These are phyloP conservation scores for Brachyistius frenatus DNA, from an alignment of 2,113 vertebrate species.

Conservation along the genomic window DNA sequence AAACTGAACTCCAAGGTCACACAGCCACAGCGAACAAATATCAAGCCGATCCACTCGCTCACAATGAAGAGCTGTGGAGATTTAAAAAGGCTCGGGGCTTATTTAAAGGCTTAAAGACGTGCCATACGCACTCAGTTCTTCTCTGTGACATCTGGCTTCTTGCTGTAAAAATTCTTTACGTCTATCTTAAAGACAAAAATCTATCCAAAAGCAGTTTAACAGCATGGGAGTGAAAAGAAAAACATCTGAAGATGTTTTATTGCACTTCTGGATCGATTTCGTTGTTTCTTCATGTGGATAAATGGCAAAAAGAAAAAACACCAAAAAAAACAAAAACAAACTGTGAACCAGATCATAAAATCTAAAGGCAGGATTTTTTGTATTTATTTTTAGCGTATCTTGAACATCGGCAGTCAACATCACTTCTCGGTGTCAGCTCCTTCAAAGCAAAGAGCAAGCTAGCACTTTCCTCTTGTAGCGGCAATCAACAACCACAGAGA, in stretches of 20 bases:
- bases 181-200: neutral
- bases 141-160: conserved; percentile 11
- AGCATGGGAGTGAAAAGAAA: neutral
- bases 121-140: neutral
- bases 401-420: conserved; percentile 13
- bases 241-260: neutral
- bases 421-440: neutral
- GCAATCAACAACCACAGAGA: conserved; percentile 25
- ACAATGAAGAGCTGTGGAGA: conserved; percentile 13
- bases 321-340: neutral
- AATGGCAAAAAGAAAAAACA: neutral
- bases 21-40: neutral
- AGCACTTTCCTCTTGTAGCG: conserved; percentile 11
- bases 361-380: conserved; percentile 4
- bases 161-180: neutral
- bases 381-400: conserved; percentile 1
- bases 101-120: conserved; percentile 19
- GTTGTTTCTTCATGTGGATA: neutral
- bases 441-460: conserved; percentile 1
- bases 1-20: conserved; percentile 38
- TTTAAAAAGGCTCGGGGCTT: neutral
- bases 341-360: conserved; percentile 6
- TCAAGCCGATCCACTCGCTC: conserved; percentile 8
- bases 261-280: neutral
- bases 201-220: neutral